Conservation (phyloP, 2,888 invertebrate genomes). For the Catocala sponsa region DNA sequence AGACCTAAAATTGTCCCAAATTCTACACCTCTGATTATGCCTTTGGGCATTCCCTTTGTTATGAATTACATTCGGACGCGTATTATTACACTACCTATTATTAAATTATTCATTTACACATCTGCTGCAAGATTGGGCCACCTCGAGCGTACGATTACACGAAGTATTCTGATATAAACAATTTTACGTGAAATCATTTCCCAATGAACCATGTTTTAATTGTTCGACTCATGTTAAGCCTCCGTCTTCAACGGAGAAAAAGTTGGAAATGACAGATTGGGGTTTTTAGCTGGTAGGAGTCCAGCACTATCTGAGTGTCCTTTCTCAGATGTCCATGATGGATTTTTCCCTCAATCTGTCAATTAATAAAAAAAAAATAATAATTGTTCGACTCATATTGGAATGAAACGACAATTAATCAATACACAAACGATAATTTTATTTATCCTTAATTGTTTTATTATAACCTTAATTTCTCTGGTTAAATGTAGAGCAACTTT, state of each 20-base stretch:
- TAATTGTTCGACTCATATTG: conserved; percentile 8
- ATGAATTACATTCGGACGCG: not conserved
- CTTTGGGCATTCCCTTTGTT: conserved; percentile 2
- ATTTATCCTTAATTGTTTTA: not conserved
- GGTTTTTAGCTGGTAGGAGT: too few relatives aligned
- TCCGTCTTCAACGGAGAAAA: too few relatives aligned
- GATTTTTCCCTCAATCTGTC: too few relatives aligned
- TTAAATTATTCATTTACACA: conserved; percentile 6
- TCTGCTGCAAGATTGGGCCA: not conserved
- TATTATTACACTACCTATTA: not conserved
- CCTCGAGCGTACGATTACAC: conserved; percentile 4
- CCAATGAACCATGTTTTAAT: conserved; percentile 5
- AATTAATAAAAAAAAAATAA: too few relatives aligned
- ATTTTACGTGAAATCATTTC: conserved; percentile 2
- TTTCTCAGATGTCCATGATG: too few relatives aligned
- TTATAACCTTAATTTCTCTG: not conserved
- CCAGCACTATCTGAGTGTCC: too few relatives aligned
- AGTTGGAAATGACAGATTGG: too few relatives aligned
- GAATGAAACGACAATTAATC: conserved; percentile 5
- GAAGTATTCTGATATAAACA: conserved; percentile 10
- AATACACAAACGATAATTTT: not conserved
- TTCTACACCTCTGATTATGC: conserved; percentile 4
- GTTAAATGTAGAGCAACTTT: not conserved
- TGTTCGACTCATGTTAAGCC: conserved; percentile 4
- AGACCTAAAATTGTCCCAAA: conserved; percentile 12